Evolutionary conservation across 2,888 invertebrate species (phyloP).

Genomic region (Panzeria rudis): DNA sequence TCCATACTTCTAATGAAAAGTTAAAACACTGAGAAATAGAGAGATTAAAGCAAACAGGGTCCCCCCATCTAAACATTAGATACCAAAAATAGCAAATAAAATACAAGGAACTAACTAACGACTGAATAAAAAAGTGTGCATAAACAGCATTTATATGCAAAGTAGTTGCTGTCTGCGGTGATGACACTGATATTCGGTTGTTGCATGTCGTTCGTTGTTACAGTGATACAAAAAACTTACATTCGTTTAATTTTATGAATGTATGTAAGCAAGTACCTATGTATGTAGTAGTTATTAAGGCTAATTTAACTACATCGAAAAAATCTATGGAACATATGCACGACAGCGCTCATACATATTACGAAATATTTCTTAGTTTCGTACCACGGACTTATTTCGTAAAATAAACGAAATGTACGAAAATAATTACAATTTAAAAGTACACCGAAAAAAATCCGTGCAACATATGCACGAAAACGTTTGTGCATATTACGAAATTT

Average conservation of each 20-base stretch:
- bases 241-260: not conserved
- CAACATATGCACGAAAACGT: too few relatives aligned
- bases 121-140: slow-evolving; percentile 53
- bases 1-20: not conserved
- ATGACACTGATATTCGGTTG: slow-evolving; percentile 40
- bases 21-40: slow-evolving; percentile 21
- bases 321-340: too few relatives aligned
- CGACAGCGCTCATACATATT: too few relatives aligned
- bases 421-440: too few relatives aligned
- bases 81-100: not conserved
- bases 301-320: slow-evolving; percentile 34
- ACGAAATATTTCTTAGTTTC: too few relatives aligned
- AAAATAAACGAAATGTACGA: too few relatives aligned
- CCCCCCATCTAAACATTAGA: slow-evolving; percentile 5
- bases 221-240: not conserved
- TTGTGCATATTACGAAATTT: too few relatives aligned
- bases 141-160: slow-evolving; percentile 63
- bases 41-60: slow-evolving; percentile 6
- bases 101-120: not conserved
- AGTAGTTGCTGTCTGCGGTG: slow-evolving; percentile 54
- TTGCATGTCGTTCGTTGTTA: slow-evolving; percentile 25
- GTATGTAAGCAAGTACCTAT: not conserved
- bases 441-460: too few relatives aligned
- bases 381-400: too few relatives aligned
- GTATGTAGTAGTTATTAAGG: slow-evolving; percentile 45